Evolutionary conservation across 2,888 invertebrate species (phyloP).

Genomic region (Apantesis nais): DNA sequence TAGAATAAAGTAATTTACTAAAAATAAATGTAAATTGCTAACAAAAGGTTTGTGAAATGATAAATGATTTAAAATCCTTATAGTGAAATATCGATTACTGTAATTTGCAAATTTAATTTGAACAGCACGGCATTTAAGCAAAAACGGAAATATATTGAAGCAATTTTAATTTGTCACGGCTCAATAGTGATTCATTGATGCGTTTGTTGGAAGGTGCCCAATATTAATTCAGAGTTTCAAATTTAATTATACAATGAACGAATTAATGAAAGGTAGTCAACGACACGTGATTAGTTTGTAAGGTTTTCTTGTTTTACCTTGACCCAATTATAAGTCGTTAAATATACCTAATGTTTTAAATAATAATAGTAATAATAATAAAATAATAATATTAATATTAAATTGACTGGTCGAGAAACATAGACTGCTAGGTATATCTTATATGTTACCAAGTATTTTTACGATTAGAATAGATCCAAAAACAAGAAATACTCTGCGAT

Average conservation of each 20-base stretch:
- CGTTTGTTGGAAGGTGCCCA: slow-evolving; percentile 7
- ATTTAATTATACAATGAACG: slow-evolving; percentile 15
- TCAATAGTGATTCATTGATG: slow-evolving; percentile 54
- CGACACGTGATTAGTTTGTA: background rate
- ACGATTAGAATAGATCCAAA: no score
- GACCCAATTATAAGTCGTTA: no score
- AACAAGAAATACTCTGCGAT: no score
- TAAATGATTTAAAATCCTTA: background rate
- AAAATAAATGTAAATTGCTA: no score
- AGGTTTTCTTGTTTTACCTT: background rate
- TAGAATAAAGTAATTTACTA: no score
- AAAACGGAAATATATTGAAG: background rate
- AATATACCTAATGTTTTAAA: no score
- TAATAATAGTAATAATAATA: no score
- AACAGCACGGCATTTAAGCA: background rate
- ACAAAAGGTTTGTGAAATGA: background rate
- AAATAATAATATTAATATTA: no score
- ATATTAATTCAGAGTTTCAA: background rate
- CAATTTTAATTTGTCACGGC: slow-evolving; percentile 66
- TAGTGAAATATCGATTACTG: background rate
- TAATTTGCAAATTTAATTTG: background rate
- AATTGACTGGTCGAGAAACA: no score
- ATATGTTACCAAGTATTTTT: no score
- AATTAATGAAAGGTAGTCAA: slow-evolving; percentile 29
- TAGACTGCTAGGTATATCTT: no score